Conservation (phyloP, 2,888 invertebrate species). For the Anodontia alba region DNA sequence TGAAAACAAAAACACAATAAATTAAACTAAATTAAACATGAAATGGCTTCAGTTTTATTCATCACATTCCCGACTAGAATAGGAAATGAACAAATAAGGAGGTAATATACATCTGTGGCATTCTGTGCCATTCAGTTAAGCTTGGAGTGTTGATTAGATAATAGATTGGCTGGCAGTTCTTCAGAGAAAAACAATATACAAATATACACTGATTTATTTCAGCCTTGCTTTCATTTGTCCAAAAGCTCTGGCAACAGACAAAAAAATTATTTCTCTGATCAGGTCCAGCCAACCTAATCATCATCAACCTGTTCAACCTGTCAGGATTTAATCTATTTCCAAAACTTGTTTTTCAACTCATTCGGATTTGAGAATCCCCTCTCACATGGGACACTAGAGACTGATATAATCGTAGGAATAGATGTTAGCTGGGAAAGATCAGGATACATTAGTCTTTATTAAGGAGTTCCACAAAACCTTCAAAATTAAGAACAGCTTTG, state of each 20-base stretch:
- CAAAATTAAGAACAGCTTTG: conserved; percentile 14
- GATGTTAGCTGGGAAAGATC: conserved; percentile 18
- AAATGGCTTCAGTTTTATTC: neutral
- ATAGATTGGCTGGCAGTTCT: neutral
- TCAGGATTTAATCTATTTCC: conserved; percentile 54
- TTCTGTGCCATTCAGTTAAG: too few relatives aligned
- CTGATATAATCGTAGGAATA: conserved; percentile 17
- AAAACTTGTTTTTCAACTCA: conserved; percentile 39
- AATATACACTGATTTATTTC: neutral
- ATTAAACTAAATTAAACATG: neutral
- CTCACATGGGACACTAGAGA: conserved; percentile 29
- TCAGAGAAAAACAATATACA: neutral
- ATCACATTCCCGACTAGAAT: neutral
- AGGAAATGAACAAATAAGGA: too few relatives aligned
- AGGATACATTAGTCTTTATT: conserved; percentile 23
- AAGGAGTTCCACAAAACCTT: neutral
- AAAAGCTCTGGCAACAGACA: conserved; percentile 27
- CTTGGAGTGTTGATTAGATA: too few relatives aligned
- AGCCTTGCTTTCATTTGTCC: conserved; percentile 1
- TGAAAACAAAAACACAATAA: too few relatives aligned
- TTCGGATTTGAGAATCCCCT: conserved; percentile 44
- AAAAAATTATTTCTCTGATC: conserved; percentile 37
- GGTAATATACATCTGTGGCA: too few relatives aligned
- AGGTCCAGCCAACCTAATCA: conserved; percentile 43
- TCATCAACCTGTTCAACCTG: conserved; percentile 36